A percentile compares a stretch with the other conserved stretches of the same genome.
Conservation (phyloP, 1,140 invertebrate genomes). For the Pteromalus puparum region DNA sequence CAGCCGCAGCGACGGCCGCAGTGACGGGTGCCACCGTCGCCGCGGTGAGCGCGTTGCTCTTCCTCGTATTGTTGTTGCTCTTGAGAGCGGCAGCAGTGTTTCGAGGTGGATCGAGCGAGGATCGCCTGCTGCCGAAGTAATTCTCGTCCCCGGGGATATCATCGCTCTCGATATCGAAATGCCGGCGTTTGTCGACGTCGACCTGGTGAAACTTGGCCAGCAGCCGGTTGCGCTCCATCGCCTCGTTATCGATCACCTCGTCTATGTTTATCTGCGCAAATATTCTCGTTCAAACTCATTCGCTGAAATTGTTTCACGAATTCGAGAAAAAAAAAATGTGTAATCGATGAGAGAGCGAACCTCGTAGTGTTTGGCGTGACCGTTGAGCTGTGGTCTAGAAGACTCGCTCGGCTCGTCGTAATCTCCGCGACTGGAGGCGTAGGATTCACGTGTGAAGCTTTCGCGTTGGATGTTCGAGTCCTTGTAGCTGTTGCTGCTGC, state of each 20-base stretch:
- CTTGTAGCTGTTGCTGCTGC: neutral
- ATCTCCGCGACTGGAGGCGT: conserved; percentile 16
- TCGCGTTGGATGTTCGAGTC: neutral
- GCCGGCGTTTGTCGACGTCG: neutral
- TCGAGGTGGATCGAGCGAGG: conserved; percentile 51
- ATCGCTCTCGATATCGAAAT: neutral
- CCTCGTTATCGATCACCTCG: conserved; percentile 60
- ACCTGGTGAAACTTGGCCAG: conserved; percentile 61
- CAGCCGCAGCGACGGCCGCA: neutral
- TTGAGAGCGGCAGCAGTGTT: conserved; percentile 3
- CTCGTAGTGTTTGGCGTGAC: conserved; percentile 33
- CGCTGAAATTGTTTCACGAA: neutral
- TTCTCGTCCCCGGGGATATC: neutral
- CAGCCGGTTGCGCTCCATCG: conserved; percentile 62
- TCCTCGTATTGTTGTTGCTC: conserved; percentile 62
- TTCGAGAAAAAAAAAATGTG: neutral
- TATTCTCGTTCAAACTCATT: too few relatives aligned
- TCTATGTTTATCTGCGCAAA: conserved; percentile 54
- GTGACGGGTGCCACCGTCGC: neutral
- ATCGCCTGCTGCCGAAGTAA: conserved; percentile 48
- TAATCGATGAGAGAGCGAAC: neutral
- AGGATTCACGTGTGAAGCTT: neutral
- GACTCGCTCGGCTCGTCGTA: neutral
- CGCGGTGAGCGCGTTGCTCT: neutral
- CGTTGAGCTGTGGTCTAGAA: conserved; percentile 7